phyloP scores from a whole-genome alignment of 2,113 vertebrate species.

The Tricholaema leucomelas region DNA sequence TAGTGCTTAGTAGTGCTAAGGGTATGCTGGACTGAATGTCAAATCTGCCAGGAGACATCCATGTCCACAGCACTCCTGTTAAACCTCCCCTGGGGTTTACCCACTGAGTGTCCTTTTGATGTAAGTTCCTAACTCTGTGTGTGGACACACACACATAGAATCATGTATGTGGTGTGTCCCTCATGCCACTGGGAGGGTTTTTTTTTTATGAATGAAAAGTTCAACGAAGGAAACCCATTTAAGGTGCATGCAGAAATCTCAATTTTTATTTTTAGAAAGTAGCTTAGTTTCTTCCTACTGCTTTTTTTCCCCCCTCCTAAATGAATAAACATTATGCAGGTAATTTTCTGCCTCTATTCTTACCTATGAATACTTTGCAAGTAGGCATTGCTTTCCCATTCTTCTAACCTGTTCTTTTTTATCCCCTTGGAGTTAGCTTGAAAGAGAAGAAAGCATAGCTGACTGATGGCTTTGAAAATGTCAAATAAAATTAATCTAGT shows the following conservation, averaged over 20 bases:
- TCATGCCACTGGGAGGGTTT: accelerated
- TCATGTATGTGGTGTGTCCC: neutral
- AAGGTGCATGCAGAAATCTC: neutral
- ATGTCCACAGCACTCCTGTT: neutral
- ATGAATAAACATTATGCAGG: neutral
- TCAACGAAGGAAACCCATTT: neutral
- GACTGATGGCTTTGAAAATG: neutral
- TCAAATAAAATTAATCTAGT: neutral
- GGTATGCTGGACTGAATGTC: neutral
- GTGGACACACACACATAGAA: accelerated
- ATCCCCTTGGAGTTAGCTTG: neutral
- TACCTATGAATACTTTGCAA: neutral
- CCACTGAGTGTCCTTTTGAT: accelerated
- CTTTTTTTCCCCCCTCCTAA: neutral
- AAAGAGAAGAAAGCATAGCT: neutral
- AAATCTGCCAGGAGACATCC: neutral
- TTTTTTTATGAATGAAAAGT: neutral
- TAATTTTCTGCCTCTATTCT: neutral
- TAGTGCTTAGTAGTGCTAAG: neutral
- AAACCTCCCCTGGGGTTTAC: neutral
- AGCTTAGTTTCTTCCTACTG: neutral
- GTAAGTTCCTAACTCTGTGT: neutral
- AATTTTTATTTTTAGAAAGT: neutral
- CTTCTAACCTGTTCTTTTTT: neutral
- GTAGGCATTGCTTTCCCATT: neutral